Conservation (phyloP, 2,797 vertebrate species). For the Amphiprion clarkii region DNA sequence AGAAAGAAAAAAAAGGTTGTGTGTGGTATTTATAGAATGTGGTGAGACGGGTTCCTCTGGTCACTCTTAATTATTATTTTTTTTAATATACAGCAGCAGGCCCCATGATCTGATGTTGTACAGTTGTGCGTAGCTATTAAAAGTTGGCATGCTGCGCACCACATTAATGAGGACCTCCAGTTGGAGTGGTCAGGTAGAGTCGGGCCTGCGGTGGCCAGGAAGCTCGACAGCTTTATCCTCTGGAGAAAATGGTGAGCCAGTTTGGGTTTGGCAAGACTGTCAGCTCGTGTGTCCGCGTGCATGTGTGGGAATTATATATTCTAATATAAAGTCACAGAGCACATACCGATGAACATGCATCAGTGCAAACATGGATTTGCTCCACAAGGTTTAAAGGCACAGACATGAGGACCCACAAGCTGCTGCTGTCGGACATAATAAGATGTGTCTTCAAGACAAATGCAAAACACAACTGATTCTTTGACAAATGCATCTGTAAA, state of each 20-base stretch:
- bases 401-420: background rate
- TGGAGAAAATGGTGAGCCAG: slow-evolving; percentile 77
- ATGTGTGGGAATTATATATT: slow-evolving; percentile 45
- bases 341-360: slow-evolving; percentile 21
- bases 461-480: background rate
- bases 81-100: slow-evolving; percentile 54
- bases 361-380: slow-evolving; percentile 19
- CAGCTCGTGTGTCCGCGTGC: slow-evolving; percentile 21
- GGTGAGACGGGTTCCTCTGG: slow-evolving; percentile 56
- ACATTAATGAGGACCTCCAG: slow-evolving; percentile 82
- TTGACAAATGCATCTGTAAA: background rate
- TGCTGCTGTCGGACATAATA: background rate
- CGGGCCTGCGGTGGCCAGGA: slow-evolving; percentile 68
- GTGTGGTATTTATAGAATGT: slow-evolving; percentile 77
- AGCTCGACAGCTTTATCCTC: slow-evolving; percentile 74
- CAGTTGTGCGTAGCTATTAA: slow-evolving; percentile 72
- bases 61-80: slow-evolving; percentile 67
- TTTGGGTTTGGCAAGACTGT: slow-evolving; percentile 67
- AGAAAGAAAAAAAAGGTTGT: slow-evolving; percentile 43
- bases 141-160: slow-evolving; percentile 69
- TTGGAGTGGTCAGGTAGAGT: slow-evolving; percentile 74
- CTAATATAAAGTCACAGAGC: slow-evolving; percentile 22
- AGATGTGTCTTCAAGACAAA: background rate
- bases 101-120: slow-evolving; percentile 56
- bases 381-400: slow-evolving; percentile 7